Conservation (phyloP, 2,113 vertebrate species). For the Crypturellus undulatus region DNA sequence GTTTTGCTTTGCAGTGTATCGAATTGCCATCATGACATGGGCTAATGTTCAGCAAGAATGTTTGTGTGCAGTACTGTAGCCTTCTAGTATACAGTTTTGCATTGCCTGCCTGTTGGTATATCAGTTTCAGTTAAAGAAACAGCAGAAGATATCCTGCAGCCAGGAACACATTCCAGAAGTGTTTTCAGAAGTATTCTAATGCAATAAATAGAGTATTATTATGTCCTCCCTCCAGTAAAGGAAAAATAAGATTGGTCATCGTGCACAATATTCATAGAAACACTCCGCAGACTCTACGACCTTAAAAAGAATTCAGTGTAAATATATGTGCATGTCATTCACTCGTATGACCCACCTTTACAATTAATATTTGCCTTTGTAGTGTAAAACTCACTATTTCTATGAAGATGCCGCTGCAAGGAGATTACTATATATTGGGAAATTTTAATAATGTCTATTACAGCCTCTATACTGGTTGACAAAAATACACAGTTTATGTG, state of each 20-base stretch:
- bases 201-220: neutral
- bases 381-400: neutral
- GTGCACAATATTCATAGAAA: neutral
- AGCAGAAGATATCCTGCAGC: neutral
- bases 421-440: neutral
- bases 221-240: neutral
- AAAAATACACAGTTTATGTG: neutral
- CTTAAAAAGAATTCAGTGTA: neutral
- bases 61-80: neutral
- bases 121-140: constrained; percentile 19
- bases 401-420: neutral
- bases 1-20: constrained; percentile 52
- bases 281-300: neutral
- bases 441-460: neutral
- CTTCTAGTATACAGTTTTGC: constrained; percentile 8
- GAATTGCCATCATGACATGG: constrained; percentile 39
- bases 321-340: neutral
- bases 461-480: neutral
- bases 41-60: neutral
- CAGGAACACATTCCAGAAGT: neutral
- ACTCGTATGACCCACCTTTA: neutral
- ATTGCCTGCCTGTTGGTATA: constrained; percentile 35
- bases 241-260: neutral
- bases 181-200: neutral
- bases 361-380: neutral